Base-by-base conservation (phyloP, 2,113 vertebrate genomes). In the Propithecus coquereli region DNA sequence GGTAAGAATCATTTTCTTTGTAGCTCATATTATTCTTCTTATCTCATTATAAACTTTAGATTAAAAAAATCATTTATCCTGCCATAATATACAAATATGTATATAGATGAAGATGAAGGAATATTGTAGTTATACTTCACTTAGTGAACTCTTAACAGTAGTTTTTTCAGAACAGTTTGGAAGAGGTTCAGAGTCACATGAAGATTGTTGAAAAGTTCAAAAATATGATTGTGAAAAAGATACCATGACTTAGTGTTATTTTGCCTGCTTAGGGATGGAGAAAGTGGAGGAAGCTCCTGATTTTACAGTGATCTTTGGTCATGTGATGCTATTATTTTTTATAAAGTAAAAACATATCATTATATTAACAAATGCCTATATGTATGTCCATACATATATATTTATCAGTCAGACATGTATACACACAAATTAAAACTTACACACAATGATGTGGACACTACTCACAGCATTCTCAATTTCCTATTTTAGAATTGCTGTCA, bases 1-100 rank as follows among this genome's bases (percentile, higher is more conserved):
- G 99, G 99, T 99, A 98, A 99, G 97, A 88, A 22, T 87, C 23
- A 11, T 91, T 93, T 94, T 91, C 45, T 54, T 87, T 93, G 89
- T 88, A 92, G n/a, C 23, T 96, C 16, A 61, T 90, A 17, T 47
- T 90, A 80, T 50, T 40, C 11, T 52, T 91, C 12, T 89, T 85
- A 47, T 80, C 5, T 90, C 22, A 59, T 93, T 80, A 54, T 0
- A 90, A 59, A 82, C 45, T 94, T 71, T 91, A 27, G 5, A 27
- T 80, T 87, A n/a, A 80, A 76, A n/a, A 91, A 25, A 40, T 20
- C 37, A 82, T 84, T 71, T 92, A 25, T 40, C 32, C 32, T 88
- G n/a, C 18, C 61, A 94, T 54, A 71, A 52, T 87, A 73, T 63
- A 20, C 43, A 91, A 54, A 54, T 4, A 9, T 74, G 1, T 57